These are phyloP conservation scores for Psylliodes chrysocephalus DNA, from an alignment of 2,888 invertebrate genomes.

Conservation along the genomic window DNA sequence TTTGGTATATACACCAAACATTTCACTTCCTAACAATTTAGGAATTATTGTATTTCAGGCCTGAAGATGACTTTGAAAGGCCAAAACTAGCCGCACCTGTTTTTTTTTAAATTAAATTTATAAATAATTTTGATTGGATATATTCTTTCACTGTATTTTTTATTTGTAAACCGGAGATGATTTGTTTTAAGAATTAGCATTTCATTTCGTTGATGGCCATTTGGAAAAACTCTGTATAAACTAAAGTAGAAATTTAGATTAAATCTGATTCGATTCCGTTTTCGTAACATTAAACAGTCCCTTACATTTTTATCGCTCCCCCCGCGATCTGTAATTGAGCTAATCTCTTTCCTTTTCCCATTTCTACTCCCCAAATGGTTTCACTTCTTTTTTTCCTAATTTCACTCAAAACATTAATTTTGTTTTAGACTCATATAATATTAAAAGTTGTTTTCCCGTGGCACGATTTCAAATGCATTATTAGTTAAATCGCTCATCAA, in stretches of 20 bases:
- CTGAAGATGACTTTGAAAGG: too few relatives aligned
- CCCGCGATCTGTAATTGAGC: constrained; percentile 35
- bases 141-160: too few relatives aligned
- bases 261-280: constrained; percentile 36
- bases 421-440: constrained; percentile 19
- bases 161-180: too few relatives aligned
- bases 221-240: constrained; percentile 16
- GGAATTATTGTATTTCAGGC: too few relatives aligned
- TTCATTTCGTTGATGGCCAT: not conserved
- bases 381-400: constrained; percentile 31
- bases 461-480: constrained; percentile 4
- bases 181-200: too few relatives aligned
- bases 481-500: constrained; percentile 7
- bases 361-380: constrained; percentile 37
- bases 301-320: constrained; percentile 37
- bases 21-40: too few relatives aligned
- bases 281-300: constrained; percentile 38
- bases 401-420: constrained; percentile 34
- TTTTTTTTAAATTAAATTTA: too few relatives aligned
- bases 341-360: constrained; percentile 33
- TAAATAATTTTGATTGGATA: too few relatives aligned
- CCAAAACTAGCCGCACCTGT: too few relatives aligned
- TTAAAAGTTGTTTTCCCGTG: constrained; percentile 17
- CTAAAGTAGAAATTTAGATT: constrained; percentile 28
- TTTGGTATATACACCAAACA: too few relatives aligned